Percentiles rank a stretch among this genome's conserved stretches.
Evolutionary conservation across 2,113 vertebrate genomes (phyloP).

Genomic region (Hippocampus zosterae): DNA sequence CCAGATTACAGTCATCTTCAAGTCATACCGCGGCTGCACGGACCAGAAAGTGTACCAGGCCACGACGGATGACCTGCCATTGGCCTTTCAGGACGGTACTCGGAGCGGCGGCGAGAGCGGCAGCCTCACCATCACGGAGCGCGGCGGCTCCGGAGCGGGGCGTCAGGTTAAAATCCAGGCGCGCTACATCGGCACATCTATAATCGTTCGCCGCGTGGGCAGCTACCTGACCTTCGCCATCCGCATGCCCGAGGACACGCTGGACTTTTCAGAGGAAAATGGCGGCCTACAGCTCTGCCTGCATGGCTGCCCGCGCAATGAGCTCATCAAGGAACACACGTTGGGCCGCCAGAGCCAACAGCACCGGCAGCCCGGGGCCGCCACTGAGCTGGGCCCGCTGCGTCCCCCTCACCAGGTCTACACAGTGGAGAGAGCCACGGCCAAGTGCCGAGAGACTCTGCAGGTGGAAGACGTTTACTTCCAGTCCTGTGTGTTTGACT

Average conservation of each 20-base stretch:
- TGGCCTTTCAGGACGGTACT: conserved; percentile 77
- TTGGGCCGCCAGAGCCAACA: conserved; percentile 62
- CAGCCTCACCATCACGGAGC: conserved; percentile 71
- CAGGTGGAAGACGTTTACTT: conserved; percentile 82
- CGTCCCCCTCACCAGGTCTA: conserved; percentile 62
- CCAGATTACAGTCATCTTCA: conserved; percentile 81
- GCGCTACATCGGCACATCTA: conserved; percentile 75
- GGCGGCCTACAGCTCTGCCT: conserved; percentile 78
- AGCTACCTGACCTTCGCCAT: conserved; percentile 82
- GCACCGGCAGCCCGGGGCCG: conserved; percentile 53
- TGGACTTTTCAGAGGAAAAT: conserved; percentile 68
- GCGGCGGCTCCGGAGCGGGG: conserved; percentile 53
- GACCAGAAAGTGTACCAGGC: conserved; percentile 83
- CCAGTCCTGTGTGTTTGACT: conserved; percentile 82
- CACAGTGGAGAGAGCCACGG: conserved; percentile 74
- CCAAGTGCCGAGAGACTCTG: conserved; percentile 76
- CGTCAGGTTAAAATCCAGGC: conserved; percentile 77
- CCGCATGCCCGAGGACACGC: conserved; percentile 74
- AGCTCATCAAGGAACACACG: conserved; percentile 79
- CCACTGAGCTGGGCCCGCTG: conserved; percentile 48
- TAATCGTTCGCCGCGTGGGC: conserved; percentile 77
- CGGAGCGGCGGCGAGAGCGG: conserved; percentile 68
- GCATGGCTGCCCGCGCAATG: conserved; percentile 77
- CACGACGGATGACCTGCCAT: conserved; percentile 74
- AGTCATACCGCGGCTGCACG: conserved; percentile 75